Conservation (phyloP, 1,140 invertebrate genomes). For the Apis mellifera region Amel_HAv3.1 CM009935.2:3737001-3737500, state of each 20-base stretch:
- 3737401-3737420: slow-evolving; percentile 4
- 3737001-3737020: neutral
- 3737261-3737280: slow-evolving; percentile 28
- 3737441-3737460: neutral
- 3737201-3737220: no score
- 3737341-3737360: neutral
- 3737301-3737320: slow-evolving; percentile 39
- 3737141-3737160: no score
- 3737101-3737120: no score
- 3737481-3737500: neutral
- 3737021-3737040: slow-evolving; percentile 1
- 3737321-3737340: neutral
- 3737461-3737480: slow-evolving; percentile 3
- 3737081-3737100: no score
- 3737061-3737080: no score
- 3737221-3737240: no score
- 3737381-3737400: no score
- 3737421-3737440: neutral
- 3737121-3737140: no score
- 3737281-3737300: slow-evolving; percentile 56
- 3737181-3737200: no score
- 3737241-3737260: slow-evolving; percentile 3
- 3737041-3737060: neutral
- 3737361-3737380: neutral
- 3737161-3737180: no score